Base-by-base conservation (phyloP, 2,888 invertebrate species). In the Leptinotarsa juncta region DNA sequence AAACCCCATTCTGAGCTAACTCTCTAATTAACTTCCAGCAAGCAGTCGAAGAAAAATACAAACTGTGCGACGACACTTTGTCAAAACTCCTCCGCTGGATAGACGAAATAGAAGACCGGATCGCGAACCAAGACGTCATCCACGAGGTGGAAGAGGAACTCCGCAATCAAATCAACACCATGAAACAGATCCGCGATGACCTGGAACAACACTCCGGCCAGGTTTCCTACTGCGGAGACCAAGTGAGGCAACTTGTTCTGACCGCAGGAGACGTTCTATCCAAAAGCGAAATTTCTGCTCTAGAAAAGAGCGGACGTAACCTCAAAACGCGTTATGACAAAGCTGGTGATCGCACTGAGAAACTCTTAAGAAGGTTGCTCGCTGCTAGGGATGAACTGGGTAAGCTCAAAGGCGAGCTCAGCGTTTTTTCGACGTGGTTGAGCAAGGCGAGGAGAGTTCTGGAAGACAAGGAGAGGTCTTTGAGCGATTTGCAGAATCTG, bases 21-120 rank as follows among this genome's bases (percentile, higher is more conserved):
- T 77, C 72, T 67, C 71, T 14, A 51, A 3, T 20, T 16, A 67
- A 68, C 85, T 89, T 92, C 81, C 91, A 97, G 97, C 96, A 96
- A 95, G 97, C 97, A 85, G 95, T 97, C 83, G 95, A 97, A 89
- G 97, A 97, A 88, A 96, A 96, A 89, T 97, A 96, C 91, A 94
- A 95, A 86, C 90, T 95, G 83, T 97, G 96, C 89, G 96, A 96
- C 88, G 96, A 96, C 87, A 94, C 94, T 60, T 90, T 97, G 75
- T 93, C 93, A 78, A 95, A 95, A 86, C 90, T 97, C 74, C 90
- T 96, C 82, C 94, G 95, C 88, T 97, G 97, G 97, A 94, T 97
- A 82, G 91, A 92, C 32, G 94, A 94, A 76, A 90, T 97, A 12
- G 97, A 97, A 88, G 93, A 94, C 80, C 92, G 94, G 83, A 90